phyloP scores from a whole-genome alignment of 2,797 vertebrate genomes.

The Coregonus ussuriensis region DNA sequence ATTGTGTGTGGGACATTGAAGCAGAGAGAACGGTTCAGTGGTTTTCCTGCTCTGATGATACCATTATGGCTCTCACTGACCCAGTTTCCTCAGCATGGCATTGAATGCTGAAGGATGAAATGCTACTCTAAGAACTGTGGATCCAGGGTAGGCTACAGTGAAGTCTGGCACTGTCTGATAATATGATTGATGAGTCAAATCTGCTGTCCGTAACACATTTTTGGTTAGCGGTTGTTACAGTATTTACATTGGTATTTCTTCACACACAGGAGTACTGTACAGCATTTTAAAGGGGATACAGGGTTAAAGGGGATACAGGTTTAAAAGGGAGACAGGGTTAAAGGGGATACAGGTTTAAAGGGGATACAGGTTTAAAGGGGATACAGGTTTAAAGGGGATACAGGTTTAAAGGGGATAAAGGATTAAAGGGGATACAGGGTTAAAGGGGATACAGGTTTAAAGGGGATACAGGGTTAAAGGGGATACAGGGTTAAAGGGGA shows the following conservation, averaged over 20 bases:
- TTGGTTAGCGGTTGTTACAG: background rate
- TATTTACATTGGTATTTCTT: background rate
- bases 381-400: too few relatives aligned
- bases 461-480: too few relatives aligned
- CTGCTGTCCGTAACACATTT: background rate
- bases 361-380: too few relatives aligned
- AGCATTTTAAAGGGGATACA: background rate
- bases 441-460: too few relatives aligned
- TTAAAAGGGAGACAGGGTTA: too few relatives aligned
- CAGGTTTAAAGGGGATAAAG: too few relatives aligned
- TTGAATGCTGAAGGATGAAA: conserved; percentile 45
- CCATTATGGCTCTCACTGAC: conserved; percentile 56
- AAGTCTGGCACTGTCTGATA: background rate
- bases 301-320: background rate
- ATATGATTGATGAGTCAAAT: background rate
- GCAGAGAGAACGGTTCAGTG: conserved; percentile 49
- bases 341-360: too few relatives aligned
- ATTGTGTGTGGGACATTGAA: conserved; percentile 32
- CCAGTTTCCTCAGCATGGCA: conserved; percentile 57
- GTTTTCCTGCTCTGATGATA: conserved; percentile 52
- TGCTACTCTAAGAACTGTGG: conserved; percentile 11
- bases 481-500: too few relatives aligned
- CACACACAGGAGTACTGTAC: background rate
- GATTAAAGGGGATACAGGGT: accelerated
- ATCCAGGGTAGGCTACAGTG: background rate